These are phyloP conservation scores for Ecdyonurus torrentis DNA, from an alignment of 2,888 invertebrate genomes.

Conservation along the genomic window DNA sequence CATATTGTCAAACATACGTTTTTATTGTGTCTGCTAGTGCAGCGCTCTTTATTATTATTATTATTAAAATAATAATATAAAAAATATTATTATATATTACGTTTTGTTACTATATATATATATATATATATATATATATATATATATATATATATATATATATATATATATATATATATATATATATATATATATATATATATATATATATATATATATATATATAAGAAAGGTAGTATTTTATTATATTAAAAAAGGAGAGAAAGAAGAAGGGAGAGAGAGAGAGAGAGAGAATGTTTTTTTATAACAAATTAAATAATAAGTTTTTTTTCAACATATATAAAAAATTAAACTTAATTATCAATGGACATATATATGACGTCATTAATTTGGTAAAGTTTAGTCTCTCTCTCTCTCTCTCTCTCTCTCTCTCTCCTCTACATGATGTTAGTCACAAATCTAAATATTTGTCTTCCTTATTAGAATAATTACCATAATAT, in stretches of 20 bases:
- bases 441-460: neutral
- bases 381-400: neutral
- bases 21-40: neutral
- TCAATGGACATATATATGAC: neutral
- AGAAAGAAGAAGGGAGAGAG: neutral
- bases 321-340: neutral
- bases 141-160: no score
- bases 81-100: neutral
- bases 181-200: no score
- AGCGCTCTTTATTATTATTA: neutral
- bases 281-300: neutral
- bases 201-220: no score
- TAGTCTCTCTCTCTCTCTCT: no score
- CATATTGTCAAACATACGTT: slow-evolving; percentile 1
- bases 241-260: neutral
- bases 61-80: no score
- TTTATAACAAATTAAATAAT: neutral
- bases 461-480: neutral
- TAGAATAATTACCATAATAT: neutral
- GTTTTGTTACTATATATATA: neutral
- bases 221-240: neutral
- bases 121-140: no score
- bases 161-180: no score
- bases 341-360: neutral
- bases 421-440: neutral